Evolutionary conservation across 2,113 vertebrate species (phyloP), one percentile per base, ranked within the genome.

Genomic region (Plectropomus leopardus): DNA sequence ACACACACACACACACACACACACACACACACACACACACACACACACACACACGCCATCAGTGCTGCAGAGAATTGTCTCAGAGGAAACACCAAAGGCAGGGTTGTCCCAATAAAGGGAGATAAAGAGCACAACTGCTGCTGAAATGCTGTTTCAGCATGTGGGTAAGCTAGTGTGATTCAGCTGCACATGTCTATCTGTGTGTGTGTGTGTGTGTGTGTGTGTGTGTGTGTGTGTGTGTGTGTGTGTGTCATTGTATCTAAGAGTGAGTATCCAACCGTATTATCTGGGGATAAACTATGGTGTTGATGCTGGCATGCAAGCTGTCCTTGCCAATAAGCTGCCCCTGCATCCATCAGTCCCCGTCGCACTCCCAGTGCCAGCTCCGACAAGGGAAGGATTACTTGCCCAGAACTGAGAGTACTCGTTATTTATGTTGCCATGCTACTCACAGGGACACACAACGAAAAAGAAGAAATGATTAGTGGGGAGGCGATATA

Each of bases 211-310:
- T 34, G 44, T 24, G 69, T 76, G 72, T 65, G 55, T 78, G 71
- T 47, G 45, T 47, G 71, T 59, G 34, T 44, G 7, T 45, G 42
- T 69, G 71, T 59, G 34, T 19, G 32, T 67, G 68, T 34, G 44
- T 24, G 69, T 76, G 72, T 65, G 55, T 78, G 71, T 47, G 45
- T 47, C 70, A 58, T 60, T 70, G 70, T 67, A 66, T 82, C 67
- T 71, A 77, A 76, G 65, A 78, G 61, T 19, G 64, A 90, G 72
- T 63, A 87, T 88, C 84, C 77, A 89, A 74, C 55, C 24, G 59
- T 76, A 77, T 91, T 89, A 91, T 85, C 79, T 76, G 10, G 79
- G 87, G 84, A 92, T 92, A 78, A 91, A 32, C 63, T n/a, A 19
- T 26, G 76, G 82, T 86, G 87, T 86, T 85, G 78, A 76, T 76